Evolutionary conservation across 2,888 invertebrate species (phyloP), one percentile per base, ranked within the genome.

Genomic region (Hyalella azteca): DNA sequence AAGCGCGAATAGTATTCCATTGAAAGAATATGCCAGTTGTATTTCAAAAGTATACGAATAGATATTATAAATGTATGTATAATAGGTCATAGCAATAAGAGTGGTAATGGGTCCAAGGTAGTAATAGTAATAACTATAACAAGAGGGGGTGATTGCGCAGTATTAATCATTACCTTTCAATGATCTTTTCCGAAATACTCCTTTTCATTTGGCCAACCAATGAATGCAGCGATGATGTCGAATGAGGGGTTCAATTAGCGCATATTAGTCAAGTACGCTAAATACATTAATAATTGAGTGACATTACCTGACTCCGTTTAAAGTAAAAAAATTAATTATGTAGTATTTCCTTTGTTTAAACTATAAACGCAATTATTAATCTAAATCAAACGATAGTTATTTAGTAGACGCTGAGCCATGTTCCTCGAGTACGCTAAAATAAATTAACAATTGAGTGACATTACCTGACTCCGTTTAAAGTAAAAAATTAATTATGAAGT

Each of bases 171-270:
- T 82, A 94, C 94, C 94, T 94, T 94, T 94, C 93, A 94, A 94
- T 92, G 94, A 94, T 93, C 94, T 93, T 94, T 94, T 94, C 94
- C 94, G 94, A 94, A 94, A 94, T 93, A 94, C 94, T 93, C 94
- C 94, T 94, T 79, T 45, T 32, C 32, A 13, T 66, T 32, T 66
- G 36, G 15, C 13, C 59, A 11, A 54, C 66, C 66, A 32, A 66
- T n/a, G n/a, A n/a, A n/a, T 13, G 66, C 66, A 66, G 66, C 66
- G 36, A 26, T 26, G 66, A 36, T 22, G 66, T 39, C 66, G 66
- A 66, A 54, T 26, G 26, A 29, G 29, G 66, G 66, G 66, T 66
- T 66, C 36, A 66, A 66, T 29, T 36, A 66, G 3, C 39, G 36
- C 66, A 32, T 32, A 66, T 66, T 66, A 66, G 66, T 66, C 36